Percentiles rank a stretch among this genome's conserved stretches.
Evolutionary conservation across 2,113 vertebrate genomes (phyloP).

Genomic region (Chaetodon auriga): DNA sequence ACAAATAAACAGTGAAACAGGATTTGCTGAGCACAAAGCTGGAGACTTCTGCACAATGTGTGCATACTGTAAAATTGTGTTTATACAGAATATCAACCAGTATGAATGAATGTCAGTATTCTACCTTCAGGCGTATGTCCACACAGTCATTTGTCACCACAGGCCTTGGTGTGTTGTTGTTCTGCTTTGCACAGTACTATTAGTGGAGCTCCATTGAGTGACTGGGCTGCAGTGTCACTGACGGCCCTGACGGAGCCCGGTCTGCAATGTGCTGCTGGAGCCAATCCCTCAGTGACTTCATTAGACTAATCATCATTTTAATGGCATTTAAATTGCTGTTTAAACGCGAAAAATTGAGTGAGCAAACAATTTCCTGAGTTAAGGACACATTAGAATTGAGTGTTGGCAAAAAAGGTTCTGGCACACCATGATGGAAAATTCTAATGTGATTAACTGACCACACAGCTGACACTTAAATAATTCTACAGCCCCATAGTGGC

Average conservation of each 20-base stretch:
- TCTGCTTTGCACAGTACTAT: slow-evolving; percentile 21
- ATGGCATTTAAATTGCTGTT: slow-evolving; percentile 77
- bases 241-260: slow-evolving; percentile 30
- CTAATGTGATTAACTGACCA: slow-evolving; percentile 64
- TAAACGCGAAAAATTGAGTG: slow-evolving; percentile 69
- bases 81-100: neutral
- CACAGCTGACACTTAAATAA: slow-evolving; percentile 45
- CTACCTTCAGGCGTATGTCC: neutral
- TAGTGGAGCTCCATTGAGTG: slow-evolving; percentile 13
- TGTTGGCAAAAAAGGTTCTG: slow-evolving; percentile 36
- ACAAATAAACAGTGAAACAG: neutral
- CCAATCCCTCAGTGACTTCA: slow-evolving; percentile 68
- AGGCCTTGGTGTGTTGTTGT: neutral
- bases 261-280: slow-evolving; percentile 12
- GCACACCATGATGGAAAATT: slow-evolving; percentile 44
- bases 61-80: neutral
- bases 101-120: neutral
- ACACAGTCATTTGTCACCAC: neutral
- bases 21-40: neutral
- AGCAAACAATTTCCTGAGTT: slow-evolving; percentile 67
- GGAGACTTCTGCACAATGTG: neutral
- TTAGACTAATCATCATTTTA: slow-evolving; percentile 77
- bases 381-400: slow-evolving; percentile 68
- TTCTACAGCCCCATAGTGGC: neutral
- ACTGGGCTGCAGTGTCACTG: slow-evolving; percentile 25